Evolutionary conservation across 2,888 invertebrate genomes (phyloP), one percentile per base, ranked within the genome.

Genomic region (Odontomyia ornata): DNA sequence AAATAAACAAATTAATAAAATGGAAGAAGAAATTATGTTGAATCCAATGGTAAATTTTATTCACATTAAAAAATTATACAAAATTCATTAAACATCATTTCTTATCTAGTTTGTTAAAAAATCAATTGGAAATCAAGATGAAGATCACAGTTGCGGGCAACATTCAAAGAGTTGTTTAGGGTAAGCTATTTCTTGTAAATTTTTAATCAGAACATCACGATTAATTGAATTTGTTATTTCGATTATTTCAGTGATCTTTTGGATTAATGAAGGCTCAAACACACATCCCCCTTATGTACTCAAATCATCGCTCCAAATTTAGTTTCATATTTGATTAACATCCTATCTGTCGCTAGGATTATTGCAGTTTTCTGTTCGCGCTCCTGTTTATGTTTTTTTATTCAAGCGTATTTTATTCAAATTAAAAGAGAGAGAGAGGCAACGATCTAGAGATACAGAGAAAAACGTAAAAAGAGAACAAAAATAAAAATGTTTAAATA

Each of bases 21-120:
- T 98, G 97, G 97, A 98, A 86, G 95, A 96, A 86, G 96, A 97
- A 84, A 97, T 98, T 81, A 92, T 95, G 87, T 91, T 96, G 25
- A 97, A 97, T 85, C 96, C 97, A 36, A 93, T 94, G 88, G 91
- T 90, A 82, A 79, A 76, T 76, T 36, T 15, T 23, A 47, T 65
- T 47, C 25, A 21, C 4, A 11, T 64, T 25, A 4, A 36, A 73
- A 28, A 5, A 36, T 36, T 9, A 11, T 60, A 13, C n/a, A 30
- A 21, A 23, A 30, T 60, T 30, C 21, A 57, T 57, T 43, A 11
- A 27, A 46, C 9, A 72, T n/a, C 71, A 56, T 23, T 73, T 77
- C 77, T 82, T 82, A 18, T n/a, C n/a, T 85, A 91, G 91, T 91
- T 90, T 85, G 89, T 91, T 64, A 91, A 90, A 83, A 91, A 91